Base-by-base conservation (phyloP, 2,797 vertebrate species). In the Coregonus suidteri region DNA sequence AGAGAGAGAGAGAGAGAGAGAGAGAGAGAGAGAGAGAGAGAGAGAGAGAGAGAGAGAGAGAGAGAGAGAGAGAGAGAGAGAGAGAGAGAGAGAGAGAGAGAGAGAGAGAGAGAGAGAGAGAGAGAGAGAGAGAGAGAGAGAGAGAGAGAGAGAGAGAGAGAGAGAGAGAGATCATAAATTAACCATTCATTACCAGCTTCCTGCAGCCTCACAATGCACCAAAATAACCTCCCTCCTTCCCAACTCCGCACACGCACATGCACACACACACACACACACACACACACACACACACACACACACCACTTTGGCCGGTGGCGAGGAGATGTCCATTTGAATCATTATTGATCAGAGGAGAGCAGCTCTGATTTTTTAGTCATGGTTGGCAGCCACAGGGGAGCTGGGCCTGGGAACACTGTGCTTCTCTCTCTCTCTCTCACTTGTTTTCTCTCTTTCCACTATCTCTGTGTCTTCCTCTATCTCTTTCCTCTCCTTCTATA, bases 291-390 rank as follows among this genome's bases (percentile, higher is more conserved):
- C 67, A 69, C 34, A 56, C 53, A 51, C 41, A 71, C 70, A 71
- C 47, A 51, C 20, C 52, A 31, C 9, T 51, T 15, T 41, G 73
- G 71, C 16, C 65, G 20, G 65, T 31, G 65, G 51, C 67, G 30
- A n/a, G 71, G 75, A 69, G 67, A 81, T 65, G 41, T 78, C 83
- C 1, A 81, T 84, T 75, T 77, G 73, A 83, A 75, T 72, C 77
- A 79, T 18, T 82, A 77, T 78, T 85, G 77, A 90, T 88, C 77
- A 70, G 53, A 81, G 72, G 65, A 82, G 56, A 76, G 31, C 52
- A 64, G 31, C 71, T 70, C 75, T 83, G 79, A 89, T 86, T 85
- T 68, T 76, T 87, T 62, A 75, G 69, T 79, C 56, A 3, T 78
- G 81, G 78, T 76, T 84, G 74, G 68, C 73, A 54, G 79, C 75